Evolutionary conservation across 2,113 vertebrate genomes (phyloP), one percentile per base, ranked within the genome.

Genomic region (Pongo pygmaeus): DNA sequence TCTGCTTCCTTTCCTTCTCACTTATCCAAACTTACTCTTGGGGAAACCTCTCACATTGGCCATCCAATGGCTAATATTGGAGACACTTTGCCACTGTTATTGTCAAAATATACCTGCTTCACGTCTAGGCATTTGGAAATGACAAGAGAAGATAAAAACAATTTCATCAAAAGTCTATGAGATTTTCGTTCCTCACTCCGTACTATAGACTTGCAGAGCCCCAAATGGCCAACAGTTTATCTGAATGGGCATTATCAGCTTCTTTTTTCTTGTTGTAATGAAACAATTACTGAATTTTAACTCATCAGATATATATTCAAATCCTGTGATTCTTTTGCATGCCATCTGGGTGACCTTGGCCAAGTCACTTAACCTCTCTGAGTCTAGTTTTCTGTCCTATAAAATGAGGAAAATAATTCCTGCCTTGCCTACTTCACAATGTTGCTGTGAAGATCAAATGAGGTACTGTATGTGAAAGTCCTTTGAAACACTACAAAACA

Each of bases 401-500:
- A 97, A 96, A 96, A 97, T 95, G 96, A 93, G 43, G 84, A 91
- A 88, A 93, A 97, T 90, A 97, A 97, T 97, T 77, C 67, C 80
- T 89, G 55, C 77, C 48, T 97, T 95, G 90, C 77, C 88, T 69
- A 96, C 90, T 96, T 96, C 81, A 97, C 95, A 97, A 95, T 95
- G 83, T 97, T 84, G 80, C 94, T 95, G 46, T 96, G 88, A 95
- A 90, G 96, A 98, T 97, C 95, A 97, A 97, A 97, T 91, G 96
- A 96, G 81, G 93, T 85, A 72, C 93, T 88, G 69, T 89, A 84
- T 93, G 97, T 89, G 97, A 94, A 97, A 95, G 72, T 84, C 94
- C 94, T 97, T 97, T 97, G 96, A 98, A 96, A 92, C 46, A 94
- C 93, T 97, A 96, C 95, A 98, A 95, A 98, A 97, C 94, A 96